A percentile compares a stretch with the other conserved stretches of the same genome.
Evolutionary conservation across 2,888 invertebrate genomes (phyloP).

Genomic region (Cephus spinipes): DNA sequence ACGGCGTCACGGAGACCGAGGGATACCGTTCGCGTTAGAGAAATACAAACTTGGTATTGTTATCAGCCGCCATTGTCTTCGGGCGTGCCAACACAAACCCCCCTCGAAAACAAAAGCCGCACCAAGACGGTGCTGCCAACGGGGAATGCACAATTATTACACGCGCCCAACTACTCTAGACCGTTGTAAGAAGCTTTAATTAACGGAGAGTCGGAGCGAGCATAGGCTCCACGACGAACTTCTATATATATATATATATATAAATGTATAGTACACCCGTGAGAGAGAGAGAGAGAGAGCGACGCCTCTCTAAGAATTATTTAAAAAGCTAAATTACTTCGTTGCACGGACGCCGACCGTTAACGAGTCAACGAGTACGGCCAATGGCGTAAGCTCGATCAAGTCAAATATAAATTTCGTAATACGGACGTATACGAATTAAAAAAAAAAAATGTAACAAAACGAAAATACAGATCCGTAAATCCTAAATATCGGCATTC

Average conservation of each 20-base stretch:
- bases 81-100: constrained; percentile 34
- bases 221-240: neutral
- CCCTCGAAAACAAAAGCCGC: constrained; percentile 44
- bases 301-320: neutral
- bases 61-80: constrained; percentile 32
- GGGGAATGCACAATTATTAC: constrained; percentile 50
- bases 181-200: constrained; percentile 46
- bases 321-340: constrained; percentile 1
- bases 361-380: constrained; percentile 17
- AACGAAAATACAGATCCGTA: too few species aligned
- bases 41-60: constrained; percentile 31
- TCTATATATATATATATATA: neutral
- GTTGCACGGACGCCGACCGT: constrained; percentile 27
- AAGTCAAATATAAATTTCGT: neutral
- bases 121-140: constrained; percentile 36
- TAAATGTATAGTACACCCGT: neutral
- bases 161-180: constrained; percentile 22
- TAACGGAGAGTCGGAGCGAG: constrained; percentile 30
- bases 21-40: constrained; percentile 7
- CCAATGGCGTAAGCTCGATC: constrained; percentile 17
- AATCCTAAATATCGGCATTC: too few species aligned
- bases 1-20: neutral
- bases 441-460: neutral
- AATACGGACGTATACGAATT: rapidly evolving
- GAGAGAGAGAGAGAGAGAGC: neutral